phyloP scores from a whole-genome alignment of 2,113 vertebrate species.

The Lepisosteus osseus region DNA sequence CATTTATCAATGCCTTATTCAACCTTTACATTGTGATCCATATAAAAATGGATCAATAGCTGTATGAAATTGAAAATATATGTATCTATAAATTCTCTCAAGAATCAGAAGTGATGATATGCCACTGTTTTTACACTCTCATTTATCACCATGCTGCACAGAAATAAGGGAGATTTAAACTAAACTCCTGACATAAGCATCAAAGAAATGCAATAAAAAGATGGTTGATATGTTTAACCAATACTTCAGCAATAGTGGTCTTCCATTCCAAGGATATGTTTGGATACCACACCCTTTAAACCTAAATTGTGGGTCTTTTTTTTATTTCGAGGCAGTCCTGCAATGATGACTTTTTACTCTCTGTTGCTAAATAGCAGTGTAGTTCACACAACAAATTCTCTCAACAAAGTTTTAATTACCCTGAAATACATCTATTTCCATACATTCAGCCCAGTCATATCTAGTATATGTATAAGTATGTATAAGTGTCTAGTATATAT shows the following conservation, averaged over 20 bases:
- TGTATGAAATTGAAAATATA: neutral
- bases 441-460: too few species aligned
- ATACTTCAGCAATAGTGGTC: neutral
- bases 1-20: neutral
- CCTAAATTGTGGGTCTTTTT: too few species aligned
- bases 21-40: neutral
- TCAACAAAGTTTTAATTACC: too few species aligned
- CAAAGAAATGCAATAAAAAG: neutral
- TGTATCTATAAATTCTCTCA: neutral
- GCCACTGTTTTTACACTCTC: neutral
- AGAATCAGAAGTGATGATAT: neutral
- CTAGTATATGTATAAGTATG: too few species aligned
- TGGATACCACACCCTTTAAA: neutral
- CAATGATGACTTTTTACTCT: too few species aligned
- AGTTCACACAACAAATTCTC: too few species aligned
- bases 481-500: too few species aligned
- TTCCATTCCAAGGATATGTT: neutral
- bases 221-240: neutral
- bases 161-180: neutral
- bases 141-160: neutral
- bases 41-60: neutral
- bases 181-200: neutral
- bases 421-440: too few species aligned
- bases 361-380: too few species aligned
- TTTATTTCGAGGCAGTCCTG: neutral